A percentile compares a stretch with the other conserved stretches of the same genome.
Evolutionary conservation across 2,797 vertebrate genomes (phyloP).

Genomic region (Gallirallus australis): DNA sequence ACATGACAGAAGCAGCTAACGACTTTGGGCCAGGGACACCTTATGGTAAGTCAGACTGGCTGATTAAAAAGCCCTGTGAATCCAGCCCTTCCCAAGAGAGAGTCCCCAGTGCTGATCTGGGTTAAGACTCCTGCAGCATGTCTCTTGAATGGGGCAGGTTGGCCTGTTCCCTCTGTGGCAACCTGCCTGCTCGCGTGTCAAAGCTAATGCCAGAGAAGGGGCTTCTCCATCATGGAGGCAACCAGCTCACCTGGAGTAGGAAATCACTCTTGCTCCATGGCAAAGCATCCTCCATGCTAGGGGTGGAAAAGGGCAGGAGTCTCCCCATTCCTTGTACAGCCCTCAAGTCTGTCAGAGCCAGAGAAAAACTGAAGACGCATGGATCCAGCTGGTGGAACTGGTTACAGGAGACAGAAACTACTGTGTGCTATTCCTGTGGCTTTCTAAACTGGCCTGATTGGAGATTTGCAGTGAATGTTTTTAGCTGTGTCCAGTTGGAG

Average conservation of each 20-base stretch:
- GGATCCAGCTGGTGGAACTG: not conserved
- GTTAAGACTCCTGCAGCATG: not conserved
- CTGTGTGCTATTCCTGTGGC: not conserved
- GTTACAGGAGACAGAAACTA: not conserved
- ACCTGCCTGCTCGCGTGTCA: not conserved
- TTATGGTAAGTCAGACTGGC: conserved; percentile 84
- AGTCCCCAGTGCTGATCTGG: not conserved
- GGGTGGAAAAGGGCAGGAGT: not conserved
- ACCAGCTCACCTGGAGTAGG: not conserved
- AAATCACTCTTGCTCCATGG: not conserved
- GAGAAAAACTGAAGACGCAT: not conserved
- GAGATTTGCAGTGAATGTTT: not conserved
- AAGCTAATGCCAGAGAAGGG: not conserved
- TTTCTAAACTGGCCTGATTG: not conserved
- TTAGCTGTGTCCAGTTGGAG: not conserved
- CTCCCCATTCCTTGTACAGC: not conserved
- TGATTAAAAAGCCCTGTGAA: not conserved
- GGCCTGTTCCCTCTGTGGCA: not conserved
- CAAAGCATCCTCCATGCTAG: not conserved
- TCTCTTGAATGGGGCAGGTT: not conserved
- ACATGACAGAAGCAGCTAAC: conserved; percentile 91
- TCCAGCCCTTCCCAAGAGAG: not conserved
- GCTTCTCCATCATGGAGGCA: not conserved
- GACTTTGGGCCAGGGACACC: conserved; percentile 89
- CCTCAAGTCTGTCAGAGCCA: not conserved